A percentile compares a stretch with the other conserved stretches of the same genome.
phyloP scores from a whole-genome alignment of 1,140 invertebrate species.

The Antheraea mylitta region DNA sequence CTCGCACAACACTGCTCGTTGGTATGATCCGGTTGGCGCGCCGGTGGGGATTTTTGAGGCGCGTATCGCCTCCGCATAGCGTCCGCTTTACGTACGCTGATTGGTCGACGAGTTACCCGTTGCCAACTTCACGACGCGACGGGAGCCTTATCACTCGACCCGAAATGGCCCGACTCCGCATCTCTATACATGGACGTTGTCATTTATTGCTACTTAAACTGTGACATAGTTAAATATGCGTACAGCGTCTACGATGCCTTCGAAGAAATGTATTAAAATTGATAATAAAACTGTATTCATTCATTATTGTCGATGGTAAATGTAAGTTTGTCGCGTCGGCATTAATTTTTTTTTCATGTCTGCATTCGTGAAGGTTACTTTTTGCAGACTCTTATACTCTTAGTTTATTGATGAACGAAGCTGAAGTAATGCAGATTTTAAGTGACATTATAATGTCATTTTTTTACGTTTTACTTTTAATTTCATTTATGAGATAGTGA shows the following conservation, averaged over 20 bases:
- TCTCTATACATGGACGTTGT: conserved; percentile 41
- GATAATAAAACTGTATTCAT: background rate
- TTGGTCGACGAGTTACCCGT: conserved; percentile 43
- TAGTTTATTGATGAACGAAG: background rate
- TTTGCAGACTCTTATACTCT: background rate
- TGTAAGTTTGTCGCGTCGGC: background rate
- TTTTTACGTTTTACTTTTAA: background rate
- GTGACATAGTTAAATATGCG: conserved; percentile 11
- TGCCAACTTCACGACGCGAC: conserved; percentile 44
- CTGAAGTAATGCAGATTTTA: background rate
- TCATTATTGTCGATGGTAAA: conserved; percentile 3
- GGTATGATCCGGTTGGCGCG: conserved; percentile 37
- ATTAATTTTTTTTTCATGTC: conserved; percentile 10
- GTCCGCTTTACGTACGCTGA: conserved; percentile 36
- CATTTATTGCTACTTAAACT: conserved; percentile 5
- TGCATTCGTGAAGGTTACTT: conserved; percentile 5
- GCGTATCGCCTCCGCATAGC: conserved; percentile 58
- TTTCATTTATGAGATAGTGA: background rate
- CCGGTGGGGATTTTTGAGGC: conserved; percentile 67
- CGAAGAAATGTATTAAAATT: background rate
- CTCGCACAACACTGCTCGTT: conserved; percentile 61
- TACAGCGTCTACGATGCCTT: background rate
- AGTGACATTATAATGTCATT: background rate
- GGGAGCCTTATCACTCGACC: conserved; percentile 29
- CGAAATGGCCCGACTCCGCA: conserved; percentile 40